Evolutionary conservation across 2,797 vertebrate species (phyloP), one percentile per base, ranked within the genome.

Genomic region (Rhynchonycteris naso): DNA sequence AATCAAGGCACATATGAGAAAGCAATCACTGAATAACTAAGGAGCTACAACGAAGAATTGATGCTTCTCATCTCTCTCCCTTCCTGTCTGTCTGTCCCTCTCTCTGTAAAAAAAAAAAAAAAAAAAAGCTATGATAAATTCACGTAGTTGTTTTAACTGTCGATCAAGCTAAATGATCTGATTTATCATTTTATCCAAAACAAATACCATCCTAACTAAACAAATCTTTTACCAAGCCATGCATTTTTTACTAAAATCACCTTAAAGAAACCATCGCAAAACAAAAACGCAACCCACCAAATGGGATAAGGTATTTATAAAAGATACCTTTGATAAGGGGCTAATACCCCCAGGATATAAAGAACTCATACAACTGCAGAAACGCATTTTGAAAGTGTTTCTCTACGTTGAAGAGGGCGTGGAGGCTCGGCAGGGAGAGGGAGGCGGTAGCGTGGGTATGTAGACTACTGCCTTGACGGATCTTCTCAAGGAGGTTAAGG

Each of bases 91-190:
- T n/a, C n/a, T n/a, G n/a, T n/a, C n/a, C n/a, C n/a, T n/a, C n/a
- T n/a, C n/a, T n/a, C n/a, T n/a, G n/a, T n/a, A n/a, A n/a, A n/a
- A n/a, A 43, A 43, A 43, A 43, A 43, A 43, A 43, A 43, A 43
- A 43, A 43, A 94, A 84, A 78, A 28, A 66, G n/a, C 30, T 21
- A 63, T 68, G 26, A 76, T 38, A 65, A 80, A 86, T 65, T 94
- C 22, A 58, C 24, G 8, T 13, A 26, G 33, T 65, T 87, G 35
- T 86, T 61, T 91, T 82, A 13, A 65, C 13, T 56, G 16, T 58
- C 80, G 56, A 38, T 16, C 52, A 75, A 87, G 65, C 78, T 69
- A 92, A 85, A 4, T 56, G 71, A 94, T 54, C 90, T 75, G 65
- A 96, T 54, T 69, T 74, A 76, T 85, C 47, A 85, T 72, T 63